Conservation (phyloP, 2,888 invertebrate species). For the Blastobasis lacticolella region DNA sequence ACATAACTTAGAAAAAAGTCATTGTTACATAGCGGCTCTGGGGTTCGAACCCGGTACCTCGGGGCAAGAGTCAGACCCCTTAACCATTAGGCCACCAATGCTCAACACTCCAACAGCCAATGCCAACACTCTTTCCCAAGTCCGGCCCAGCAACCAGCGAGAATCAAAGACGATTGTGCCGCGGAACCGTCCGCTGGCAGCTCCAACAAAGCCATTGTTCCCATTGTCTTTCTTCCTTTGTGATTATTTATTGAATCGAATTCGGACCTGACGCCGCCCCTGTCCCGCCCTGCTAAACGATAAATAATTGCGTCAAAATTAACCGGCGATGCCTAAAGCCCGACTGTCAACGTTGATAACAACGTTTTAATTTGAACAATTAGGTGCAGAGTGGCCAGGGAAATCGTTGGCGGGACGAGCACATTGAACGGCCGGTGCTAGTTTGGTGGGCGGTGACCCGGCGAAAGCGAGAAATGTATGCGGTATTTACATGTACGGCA, state of each 20-base stretch:
- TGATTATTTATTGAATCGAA: conserved; percentile 46
- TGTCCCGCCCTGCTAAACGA: conserved; percentile 21
- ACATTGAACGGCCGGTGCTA: too few relatives aligned
- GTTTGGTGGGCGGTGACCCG: too few relatives aligned
- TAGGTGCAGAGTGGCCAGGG: background rate
- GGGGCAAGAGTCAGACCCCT: too few relatives aligned
- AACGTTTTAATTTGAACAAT: conserved; percentile 1
- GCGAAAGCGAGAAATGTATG: too few relatives aligned
- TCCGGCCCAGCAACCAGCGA: background rate
- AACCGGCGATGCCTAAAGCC: background rate
- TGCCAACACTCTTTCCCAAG: too few relatives aligned
- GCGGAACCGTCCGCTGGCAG: conserved; percentile 21
- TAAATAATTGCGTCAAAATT: conserved; percentile 21
- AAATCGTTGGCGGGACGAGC: too few relatives aligned
- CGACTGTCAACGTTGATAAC: background rate
- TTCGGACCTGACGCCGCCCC: conserved; percentile 16
- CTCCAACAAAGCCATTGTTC: conserved; percentile 31
- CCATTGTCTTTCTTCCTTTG: conserved; percentile 47
- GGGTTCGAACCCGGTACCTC: too few relatives aligned
- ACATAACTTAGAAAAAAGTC: too few relatives aligned
- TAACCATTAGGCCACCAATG: too few relatives aligned
- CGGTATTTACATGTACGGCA: too few relatives aligned
- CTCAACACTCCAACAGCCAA: too few relatives aligned
- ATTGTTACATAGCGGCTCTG: too few relatives aligned
- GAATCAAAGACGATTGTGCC: conserved; percentile 11